Conservation (phyloP, 2,113 vertebrate genomes). For the Pelecanus crispus region DNA sequence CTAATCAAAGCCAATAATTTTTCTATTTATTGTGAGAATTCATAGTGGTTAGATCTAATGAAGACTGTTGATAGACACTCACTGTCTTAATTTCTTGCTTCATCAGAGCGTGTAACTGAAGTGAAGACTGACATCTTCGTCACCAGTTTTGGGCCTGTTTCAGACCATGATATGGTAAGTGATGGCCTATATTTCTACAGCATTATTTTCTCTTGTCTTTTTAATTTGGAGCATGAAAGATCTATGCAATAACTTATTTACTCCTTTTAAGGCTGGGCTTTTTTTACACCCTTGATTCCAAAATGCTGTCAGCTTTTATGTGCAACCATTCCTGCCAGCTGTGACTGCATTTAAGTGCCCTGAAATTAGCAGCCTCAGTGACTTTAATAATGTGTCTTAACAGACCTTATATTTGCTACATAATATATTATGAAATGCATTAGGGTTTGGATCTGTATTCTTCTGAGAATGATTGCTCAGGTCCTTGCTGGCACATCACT, state of each 20-base stretch:
- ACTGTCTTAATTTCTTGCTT: conserved; percentile 90
- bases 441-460: neutral
- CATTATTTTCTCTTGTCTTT: conserved; percentile 10
- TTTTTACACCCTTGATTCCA: neutral
- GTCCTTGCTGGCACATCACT: conserved; percentile 15
- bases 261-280: neutral
- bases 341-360: neutral
- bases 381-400: conserved; percentile 24
- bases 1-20: conserved; percentile 71
- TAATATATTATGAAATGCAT: conserved; percentile 6
- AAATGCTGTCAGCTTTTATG: neutral
- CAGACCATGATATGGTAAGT: conserved; percentile 99
- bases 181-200: neutral
- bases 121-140: conserved; percentile 99
- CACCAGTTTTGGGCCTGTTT: conserved; percentile 98
- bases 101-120: conserved; percentile 99
- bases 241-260: neutral
- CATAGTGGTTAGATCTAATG: conserved; percentile 75
- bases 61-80: conserved; percentile 78
- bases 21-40: conserved; percentile 70
- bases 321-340: neutral
- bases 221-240: neutral
- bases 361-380: conserved; percentile 10
- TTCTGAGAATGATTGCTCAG: neutral
- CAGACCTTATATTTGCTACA: conserved; percentile 19